Evolutionary conservation across 1,140 invertebrate species (phyloP).

Genomic region (Calliopsis andreniformis): DNA sequence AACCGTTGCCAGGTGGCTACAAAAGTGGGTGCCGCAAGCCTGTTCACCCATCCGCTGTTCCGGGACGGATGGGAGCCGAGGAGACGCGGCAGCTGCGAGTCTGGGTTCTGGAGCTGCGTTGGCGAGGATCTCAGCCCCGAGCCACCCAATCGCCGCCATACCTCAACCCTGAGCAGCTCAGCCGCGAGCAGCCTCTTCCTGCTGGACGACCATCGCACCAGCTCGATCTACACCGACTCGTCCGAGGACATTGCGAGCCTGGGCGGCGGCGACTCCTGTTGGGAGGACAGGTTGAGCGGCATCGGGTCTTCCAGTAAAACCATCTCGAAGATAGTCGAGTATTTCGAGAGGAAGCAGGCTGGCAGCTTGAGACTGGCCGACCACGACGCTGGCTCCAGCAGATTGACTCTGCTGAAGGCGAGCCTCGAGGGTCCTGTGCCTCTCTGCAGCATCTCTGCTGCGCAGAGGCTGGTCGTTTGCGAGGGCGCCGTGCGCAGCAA

Average conservation of each 20-base stretch:
- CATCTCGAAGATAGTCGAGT: conserved; percentile 93
- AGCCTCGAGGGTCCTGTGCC: conserved; percentile 76
- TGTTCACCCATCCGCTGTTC: conserved; percentile 82
- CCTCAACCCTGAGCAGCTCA: conserved; percentile 82
- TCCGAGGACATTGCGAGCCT: conserved; percentile 92
- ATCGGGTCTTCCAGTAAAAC: conserved; percentile 84
- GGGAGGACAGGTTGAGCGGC: conserved; percentile 85
- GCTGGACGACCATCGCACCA: conserved; percentile 86
- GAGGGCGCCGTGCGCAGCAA: conserved; percentile 92
- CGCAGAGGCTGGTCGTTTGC: conserved; percentile 87
- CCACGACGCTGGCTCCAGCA: conserved; percentile 69
- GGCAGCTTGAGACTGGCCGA: conserved; percentile 71
- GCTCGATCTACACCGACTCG: conserved; percentile 92
- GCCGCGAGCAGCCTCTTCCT: conserved; percentile 84
- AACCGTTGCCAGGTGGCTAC: conserved; percentile 72
- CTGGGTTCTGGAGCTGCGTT: conserved; percentile 93
- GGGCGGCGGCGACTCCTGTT: conserved; percentile 87
- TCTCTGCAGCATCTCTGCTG: conserved; percentile 75
- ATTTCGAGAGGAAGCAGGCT: conserved; percentile 89
- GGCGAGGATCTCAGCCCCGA: conserved; percentile 86
- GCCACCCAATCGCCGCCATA: conserved; percentile 76
- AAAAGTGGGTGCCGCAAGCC: conserved; percentile 77
- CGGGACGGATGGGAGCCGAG: conserved; percentile 81
- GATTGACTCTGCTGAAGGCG: conserved; percentile 73
- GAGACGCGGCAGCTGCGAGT: conserved; percentile 92